Base-by-base conservation (phyloP, 2,888 invertebrate genomes). In the Macaria notata region DNA sequence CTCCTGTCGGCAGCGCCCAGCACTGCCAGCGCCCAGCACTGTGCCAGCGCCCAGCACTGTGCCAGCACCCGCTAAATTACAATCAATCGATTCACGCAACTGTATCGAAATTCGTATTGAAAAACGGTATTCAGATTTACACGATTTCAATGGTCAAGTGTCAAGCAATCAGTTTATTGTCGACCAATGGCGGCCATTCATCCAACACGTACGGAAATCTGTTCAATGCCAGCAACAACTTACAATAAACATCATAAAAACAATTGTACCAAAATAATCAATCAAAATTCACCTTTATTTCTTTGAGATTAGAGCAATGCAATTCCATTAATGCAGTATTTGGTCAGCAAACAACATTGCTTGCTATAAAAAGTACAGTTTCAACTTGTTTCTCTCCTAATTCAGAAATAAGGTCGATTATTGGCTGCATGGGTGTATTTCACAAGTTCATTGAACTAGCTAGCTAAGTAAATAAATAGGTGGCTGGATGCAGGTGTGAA, bases 381-480 rank as follows among this genome's bases (percentile, higher is more conserved):
- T 42, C 5, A 19, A 55, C 33, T 59, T 55, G 48, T 48, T 46
- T 41, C 51, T 51, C 41, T 59, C 47, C 9, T 33, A n/a, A 36
- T 42, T 43, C 38, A 43, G 49, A 54, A 54, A 59, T 55, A 59
- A 54, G 54, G 59, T 59, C 8, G 9, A 44, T 51, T 59, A 50
- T 49, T 31, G 31, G 8, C 46, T 48, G 39, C 3, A 30, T 31
- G 42, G 52, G 46, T 41, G 46, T 56, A 54, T 58, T 56, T 68
- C 55, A 66, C 46, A 67, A 73, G 87, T 84, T 87, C 87, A 79
- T 70, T 78, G 86, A 84, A 83, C 87, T 76, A 66, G 71, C 72
- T 71, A 71, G 78, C 74, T 81, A 75, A 79, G 81, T 79, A 84
- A 87, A 86, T 84, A 86, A 81, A 84, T 84, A 83, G 83, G 78